Conservation (phyloP, 2,797 vertebrate genomes). For the Alauda arvensis region DNA sequence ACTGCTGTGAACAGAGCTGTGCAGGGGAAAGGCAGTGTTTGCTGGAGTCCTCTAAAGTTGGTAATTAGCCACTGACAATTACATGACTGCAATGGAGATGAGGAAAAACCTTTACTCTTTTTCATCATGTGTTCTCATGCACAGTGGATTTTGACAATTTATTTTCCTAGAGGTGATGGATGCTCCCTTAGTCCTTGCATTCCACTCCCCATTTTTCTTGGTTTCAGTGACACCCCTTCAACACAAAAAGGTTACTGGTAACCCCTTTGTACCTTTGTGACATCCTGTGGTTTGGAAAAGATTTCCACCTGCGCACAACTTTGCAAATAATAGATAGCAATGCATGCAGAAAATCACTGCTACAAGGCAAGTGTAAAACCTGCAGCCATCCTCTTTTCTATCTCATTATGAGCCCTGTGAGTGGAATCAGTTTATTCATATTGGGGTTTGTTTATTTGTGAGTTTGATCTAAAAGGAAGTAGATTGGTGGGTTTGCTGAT, state of each 20-base stretch:
- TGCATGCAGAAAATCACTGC: neutral
- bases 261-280: neutral
- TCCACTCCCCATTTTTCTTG: neutral
- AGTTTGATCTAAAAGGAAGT: neutral
- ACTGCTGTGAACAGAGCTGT: neutral
- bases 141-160: neutral
- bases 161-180: neutral
- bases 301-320: neutral
- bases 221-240: neutral
- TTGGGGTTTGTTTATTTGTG: neutral
- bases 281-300: neutral
- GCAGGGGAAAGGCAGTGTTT: neutral
- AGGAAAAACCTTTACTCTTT: neutral
- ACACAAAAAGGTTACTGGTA: neutral
- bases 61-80: neutral
- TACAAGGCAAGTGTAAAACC: neutral
- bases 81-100: neutral
- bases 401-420: neutral
- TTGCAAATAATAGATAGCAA: neutral
- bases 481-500: neutral
- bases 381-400: neutral
- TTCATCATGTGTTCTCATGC: neutral
- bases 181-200: neutral
- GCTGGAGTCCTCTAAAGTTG: neutral
- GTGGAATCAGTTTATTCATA: accelerated